phyloP scores from a whole-genome alignment of 2,888 invertebrate species.

The Flexamia atlantica region DNA sequence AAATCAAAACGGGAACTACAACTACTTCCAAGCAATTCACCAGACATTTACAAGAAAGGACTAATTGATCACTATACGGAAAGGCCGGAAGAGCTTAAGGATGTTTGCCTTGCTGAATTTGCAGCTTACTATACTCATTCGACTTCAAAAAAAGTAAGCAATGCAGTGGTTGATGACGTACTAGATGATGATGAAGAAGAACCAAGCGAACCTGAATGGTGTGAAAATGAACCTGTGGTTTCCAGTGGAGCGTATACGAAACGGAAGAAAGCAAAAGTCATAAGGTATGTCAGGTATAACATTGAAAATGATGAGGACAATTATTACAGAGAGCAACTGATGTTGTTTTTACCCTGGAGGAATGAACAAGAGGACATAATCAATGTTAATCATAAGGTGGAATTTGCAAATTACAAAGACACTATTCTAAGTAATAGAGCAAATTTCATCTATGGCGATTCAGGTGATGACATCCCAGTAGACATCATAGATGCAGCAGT shows the following conservation, averaged over 20 bases:
- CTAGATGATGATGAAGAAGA: slow-evolving; percentile 1
- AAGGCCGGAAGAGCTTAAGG: slow-evolving; percentile 70
- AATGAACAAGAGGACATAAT: slow-evolving; percentile 66
- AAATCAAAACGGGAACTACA: slow-evolving; percentile 5
- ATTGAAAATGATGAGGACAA: slow-evolving; percentile 43
- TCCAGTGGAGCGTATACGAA: neutral
- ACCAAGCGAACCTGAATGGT: neutral
- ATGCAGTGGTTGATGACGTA: neutral
- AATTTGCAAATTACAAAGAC: slow-evolving; percentile 12
- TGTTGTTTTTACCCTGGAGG: slow-evolving; percentile 68
- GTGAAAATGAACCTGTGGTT: neutral
- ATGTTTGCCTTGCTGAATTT: slow-evolving; percentile 71
- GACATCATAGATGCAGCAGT: slow-evolving; percentile 8
- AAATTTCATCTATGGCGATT: slow-evolving; percentile 28
- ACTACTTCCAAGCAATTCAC: slow-evolving; percentile 11
- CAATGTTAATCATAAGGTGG: slow-evolving; percentile 58
- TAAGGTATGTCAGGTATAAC: slow-evolving; percentile 48
- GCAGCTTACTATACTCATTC: slow-evolving; percentile 65
- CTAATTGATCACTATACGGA: slow-evolving; percentile 70
- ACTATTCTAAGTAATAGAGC: slow-evolving; percentile 19
- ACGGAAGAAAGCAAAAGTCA: slow-evolving; percentile 28
- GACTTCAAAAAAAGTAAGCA: neutral
- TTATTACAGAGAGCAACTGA: slow-evolving; percentile 51
- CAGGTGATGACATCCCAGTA: neutral
- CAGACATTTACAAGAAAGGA: slow-evolving; percentile 63